These are phyloP conservation scores for Acanthosepion lycidas DNA, from an alignment of 2,888 invertebrate species.

Conservation along the genomic window DNA sequence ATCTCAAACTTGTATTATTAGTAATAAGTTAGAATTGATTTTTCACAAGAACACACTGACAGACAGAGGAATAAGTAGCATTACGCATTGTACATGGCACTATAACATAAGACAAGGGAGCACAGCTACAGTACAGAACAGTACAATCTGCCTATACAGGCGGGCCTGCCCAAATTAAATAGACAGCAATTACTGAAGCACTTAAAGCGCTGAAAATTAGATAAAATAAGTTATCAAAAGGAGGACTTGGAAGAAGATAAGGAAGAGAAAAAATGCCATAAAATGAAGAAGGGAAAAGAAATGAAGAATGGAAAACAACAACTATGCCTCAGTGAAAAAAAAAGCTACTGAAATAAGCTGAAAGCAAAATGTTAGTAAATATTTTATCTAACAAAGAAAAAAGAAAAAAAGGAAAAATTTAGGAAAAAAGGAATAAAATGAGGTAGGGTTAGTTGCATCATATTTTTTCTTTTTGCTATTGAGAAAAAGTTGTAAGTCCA, in stretches of 20 bases:
- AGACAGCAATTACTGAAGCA: slow-evolving; percentile 36
- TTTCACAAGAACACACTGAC: slow-evolving; percentile 33
- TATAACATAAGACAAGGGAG: slow-evolving; percentile 38
- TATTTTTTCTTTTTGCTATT: neutral
- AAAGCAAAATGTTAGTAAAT: slow-evolving; percentile 46
- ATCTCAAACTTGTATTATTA: slow-evolving; percentile 35
- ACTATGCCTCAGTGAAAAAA: slow-evolving; percentile 36
- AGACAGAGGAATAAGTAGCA: slow-evolving; percentile 33
- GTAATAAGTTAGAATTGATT: neutral
- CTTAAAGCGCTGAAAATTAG: slow-evolving; percentile 44
- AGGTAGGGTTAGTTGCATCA: slow-evolving; percentile 33
- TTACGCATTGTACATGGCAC: slow-evolving; percentile 35
- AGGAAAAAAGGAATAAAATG: neutral
- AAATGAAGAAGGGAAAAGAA: slow-evolving; percentile 39
- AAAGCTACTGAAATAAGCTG: slow-evolving; percentile 39
- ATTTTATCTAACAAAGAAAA: slow-evolving; percentile 37
- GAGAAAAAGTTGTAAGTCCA: slow-evolving; percentile 22
- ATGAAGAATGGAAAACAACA: slow-evolving; percentile 34
- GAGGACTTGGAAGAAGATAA: slow-evolving; percentile 33
- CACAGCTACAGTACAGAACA: slow-evolving; percentile 34
- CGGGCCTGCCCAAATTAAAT: slow-evolving; percentile 36
- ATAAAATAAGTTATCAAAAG: slow-evolving; percentile 37
- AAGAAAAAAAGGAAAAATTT: neutral
- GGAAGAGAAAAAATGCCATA: slow-evolving; percentile 36
- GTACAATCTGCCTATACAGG: slow-evolving; percentile 43